Base-by-base conservation (phyloP, 2,888 invertebrate genomes). In the Piscicola geometra region DNA sequence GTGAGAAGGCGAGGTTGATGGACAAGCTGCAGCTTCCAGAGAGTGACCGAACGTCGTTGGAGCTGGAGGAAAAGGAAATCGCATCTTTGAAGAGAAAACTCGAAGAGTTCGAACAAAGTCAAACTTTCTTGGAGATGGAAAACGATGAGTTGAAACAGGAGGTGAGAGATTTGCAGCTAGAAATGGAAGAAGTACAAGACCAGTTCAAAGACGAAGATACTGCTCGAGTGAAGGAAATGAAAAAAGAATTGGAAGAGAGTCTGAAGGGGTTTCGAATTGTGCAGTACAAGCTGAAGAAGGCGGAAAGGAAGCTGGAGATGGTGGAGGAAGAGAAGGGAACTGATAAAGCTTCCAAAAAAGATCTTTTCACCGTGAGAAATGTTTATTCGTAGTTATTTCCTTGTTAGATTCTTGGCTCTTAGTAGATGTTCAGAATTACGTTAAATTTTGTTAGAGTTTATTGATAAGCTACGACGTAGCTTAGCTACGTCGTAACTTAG, bases 151-250 rank as follows among this genome's bases (percentile, higher is more conserved):
- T 95, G 87, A 93, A 94, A 84, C 92, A 92, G 81, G 97, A 98
- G 85, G 89, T 97, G 74, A 88, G 92, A 50, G 94, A 95, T 82
- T 88, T 98, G 82, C 96, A 96, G 84, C 92, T 94, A 79, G 99
- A 99, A 87, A 95, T 99, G 86, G 98, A 99, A 83, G 99, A 99
- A 86, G 91, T 99, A 90, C 97, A 98, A 85, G 98, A 98, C 84
- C 86, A 86, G 80, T 88, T 87, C 71, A 90, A 94, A 81, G 98
- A 98, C 85, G 97, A 97, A 82, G 97, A 98, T 87, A 93, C 93
- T 12, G 94, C 96, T 82, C 97, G 97, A 84, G 97, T 97, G 79
- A 79, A 83, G 1, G 93, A 93, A 75, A 86, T 99, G 72, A 92
- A 96, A 87, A 92, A 94, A 83, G 97, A 97, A 85, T 88, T 99